phyloP scores from a whole-genome alignment of 2,113 vertebrate species.

The Vombatus ursinus region DNA sequence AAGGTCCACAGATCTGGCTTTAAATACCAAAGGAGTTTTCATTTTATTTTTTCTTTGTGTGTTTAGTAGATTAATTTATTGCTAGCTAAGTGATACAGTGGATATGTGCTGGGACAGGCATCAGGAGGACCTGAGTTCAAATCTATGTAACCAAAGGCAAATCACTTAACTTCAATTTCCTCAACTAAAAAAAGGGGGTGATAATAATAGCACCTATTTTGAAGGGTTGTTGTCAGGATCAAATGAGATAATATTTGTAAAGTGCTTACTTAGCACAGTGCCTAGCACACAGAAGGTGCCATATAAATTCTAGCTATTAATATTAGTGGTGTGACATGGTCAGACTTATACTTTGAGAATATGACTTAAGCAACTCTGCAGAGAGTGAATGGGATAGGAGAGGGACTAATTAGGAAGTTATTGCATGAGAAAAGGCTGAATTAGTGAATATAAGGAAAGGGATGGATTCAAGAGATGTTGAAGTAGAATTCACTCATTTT shows the following conservation, averaged over 20 bases:
- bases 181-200: neutral
- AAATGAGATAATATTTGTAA: neutral
- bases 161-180: neutral
- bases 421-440: neutral
- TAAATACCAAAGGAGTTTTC: neutral
- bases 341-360: neutral
- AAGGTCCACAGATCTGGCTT: neutral
- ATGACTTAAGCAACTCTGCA: neutral
- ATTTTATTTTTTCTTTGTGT: neutral
- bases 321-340: neutral
- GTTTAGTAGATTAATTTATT: neutral
- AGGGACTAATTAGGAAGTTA: neutral
- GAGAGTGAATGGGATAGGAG: neutral
- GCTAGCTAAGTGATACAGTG: neutral
- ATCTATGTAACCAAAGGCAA: neutral
- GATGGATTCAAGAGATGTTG: neutral
- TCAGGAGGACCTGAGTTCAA: neutral
- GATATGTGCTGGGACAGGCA: neutral
- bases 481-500: neutral
- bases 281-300: neutral
- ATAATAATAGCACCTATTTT: neutral
- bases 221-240: neutral
- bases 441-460: neutral
- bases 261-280: neutral
- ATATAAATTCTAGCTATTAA: neutral